These are phyloP conservation scores for Heteronetta atricapilla DNA, from an alignment of 2,113 vertebrate species.

Conservation along the genomic window DNA sequence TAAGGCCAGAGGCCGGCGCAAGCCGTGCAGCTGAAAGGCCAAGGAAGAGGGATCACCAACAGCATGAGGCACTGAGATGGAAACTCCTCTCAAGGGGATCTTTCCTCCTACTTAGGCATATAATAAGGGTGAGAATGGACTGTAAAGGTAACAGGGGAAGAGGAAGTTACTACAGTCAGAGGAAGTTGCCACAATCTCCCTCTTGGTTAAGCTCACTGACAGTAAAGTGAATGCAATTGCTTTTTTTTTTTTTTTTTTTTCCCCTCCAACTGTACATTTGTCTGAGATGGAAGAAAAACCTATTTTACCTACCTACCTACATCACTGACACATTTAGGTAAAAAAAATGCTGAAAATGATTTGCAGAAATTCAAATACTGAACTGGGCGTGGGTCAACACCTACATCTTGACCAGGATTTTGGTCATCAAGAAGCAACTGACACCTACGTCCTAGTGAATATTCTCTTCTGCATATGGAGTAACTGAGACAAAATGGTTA, in stretches of 20 bases:
- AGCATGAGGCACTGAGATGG: not conserved
- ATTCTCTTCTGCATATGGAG: not conserved
- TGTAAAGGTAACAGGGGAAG: not conserved
- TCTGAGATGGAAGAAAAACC: not conserved
- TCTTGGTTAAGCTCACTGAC: not conserved
- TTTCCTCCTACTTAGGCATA: not conserved
- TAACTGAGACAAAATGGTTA: not conserved
- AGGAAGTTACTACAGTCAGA: not conserved
- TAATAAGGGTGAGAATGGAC: not conserved
- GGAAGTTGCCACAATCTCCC: not conserved
- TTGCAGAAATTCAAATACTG: not conserved
- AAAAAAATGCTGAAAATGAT: not conserved
- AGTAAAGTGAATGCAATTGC: not conserved
- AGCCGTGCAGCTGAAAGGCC: not conserved
- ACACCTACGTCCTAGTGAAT: not conserved
- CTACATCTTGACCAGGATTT: not conserved
- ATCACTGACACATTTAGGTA: accelerated
- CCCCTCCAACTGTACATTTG: not conserved
- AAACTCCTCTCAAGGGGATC: not conserved
- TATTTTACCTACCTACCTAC: no score
- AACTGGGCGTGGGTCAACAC: not conserved
- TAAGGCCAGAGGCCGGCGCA: not conserved
- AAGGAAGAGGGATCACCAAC: not conserved
- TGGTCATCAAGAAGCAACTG: not conserved
- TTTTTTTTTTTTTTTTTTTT: not conserved